phyloP scores from a whole-genome alignment of 2,888 invertebrate species.

The Chouioia cunea region DNA sequence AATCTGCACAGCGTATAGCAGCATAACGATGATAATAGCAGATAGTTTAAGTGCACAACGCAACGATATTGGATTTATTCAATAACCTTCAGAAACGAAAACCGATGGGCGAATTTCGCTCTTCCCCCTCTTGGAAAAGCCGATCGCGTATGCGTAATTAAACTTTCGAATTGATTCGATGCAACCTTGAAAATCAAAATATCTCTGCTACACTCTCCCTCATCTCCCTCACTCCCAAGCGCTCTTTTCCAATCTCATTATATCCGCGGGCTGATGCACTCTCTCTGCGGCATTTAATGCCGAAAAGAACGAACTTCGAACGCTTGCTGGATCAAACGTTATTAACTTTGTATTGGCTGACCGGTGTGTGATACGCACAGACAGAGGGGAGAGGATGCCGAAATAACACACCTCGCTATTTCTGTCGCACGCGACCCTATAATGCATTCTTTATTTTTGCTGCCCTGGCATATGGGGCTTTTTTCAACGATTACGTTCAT shows the following conservation, averaged over 20 bases:
- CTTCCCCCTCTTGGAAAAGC: too few species aligned
- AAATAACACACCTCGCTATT: slow-evolving; percentile 51
- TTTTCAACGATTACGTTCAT: background rate
- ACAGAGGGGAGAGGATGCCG: slow-evolving; percentile 28
- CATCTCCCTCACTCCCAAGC: slow-evolving; percentile 26
- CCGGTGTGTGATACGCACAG: slow-evolving; percentile 24
- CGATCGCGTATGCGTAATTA: too few species aligned
- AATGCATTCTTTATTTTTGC: slow-evolving; percentile 50
- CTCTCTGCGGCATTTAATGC: slow-evolving; percentile 62
- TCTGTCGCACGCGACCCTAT: slow-evolving; percentile 38
- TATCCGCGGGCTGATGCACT: slow-evolving; percentile 52
- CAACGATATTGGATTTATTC: too few species aligned
- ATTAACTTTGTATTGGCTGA: slow-evolving; percentile 63
- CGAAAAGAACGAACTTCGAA: slow-evolving; percentile 66
- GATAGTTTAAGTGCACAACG: too few species aligned
- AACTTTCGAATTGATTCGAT: too few species aligned
- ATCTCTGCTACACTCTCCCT: slow-evolving; percentile 35
- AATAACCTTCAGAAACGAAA: too few species aligned
- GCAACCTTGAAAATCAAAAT: slow-evolving; percentile 12
- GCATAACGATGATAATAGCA: too few species aligned
- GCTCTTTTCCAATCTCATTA: slow-evolving; percentile 33
- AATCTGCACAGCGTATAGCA: too few species aligned
- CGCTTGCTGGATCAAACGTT: slow-evolving; percentile 63
- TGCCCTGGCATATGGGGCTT: slow-evolving; percentile 49
- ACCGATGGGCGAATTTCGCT: too few species aligned